Evolutionary conservation across 2,113 vertebrate species (phyloP), one percentile per base, ranked within the genome.

Genomic region (Hippotragus niger): DNA sequence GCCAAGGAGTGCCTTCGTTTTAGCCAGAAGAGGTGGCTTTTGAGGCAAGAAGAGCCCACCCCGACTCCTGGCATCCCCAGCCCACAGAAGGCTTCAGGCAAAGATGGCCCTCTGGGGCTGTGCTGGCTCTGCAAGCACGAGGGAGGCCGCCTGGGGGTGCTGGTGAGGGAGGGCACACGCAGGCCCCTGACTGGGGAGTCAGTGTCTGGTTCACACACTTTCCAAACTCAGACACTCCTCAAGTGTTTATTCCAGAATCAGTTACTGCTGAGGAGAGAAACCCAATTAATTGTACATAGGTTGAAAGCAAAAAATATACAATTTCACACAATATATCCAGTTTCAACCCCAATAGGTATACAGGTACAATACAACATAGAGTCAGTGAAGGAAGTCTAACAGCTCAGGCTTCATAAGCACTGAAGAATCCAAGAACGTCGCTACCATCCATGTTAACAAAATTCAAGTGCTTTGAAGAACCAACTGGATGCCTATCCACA

Each of bases 231-330:
- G 57, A 82, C 43, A 25, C n/a, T 7, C 29, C 45, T 45, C 53
- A 71, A 21, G 8, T 60, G 76, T 97, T 97, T 95, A 98, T 98
- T 97, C 81, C 86, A 21, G 12, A 4, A 55, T 62, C 76, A 52
- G 52, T 57, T 33, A 57, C 84, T 33, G 1, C 21, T 6, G 31
- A 78, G 52, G 47, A 45, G 2, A 43, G 71, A 58, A 21, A 71
- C 55, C 45, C 57, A 31, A 50, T 4, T 5, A 31, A 50, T 2
- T 4, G 33, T 8, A 31, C 31, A 43, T 2, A 88, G 82, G 58
- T 0, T 25, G 45, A 94, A 89, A 52, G 86, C 67, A 81, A 83
- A 92, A 64, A 55, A 64, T 12, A 81, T 5, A 45, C 67, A 74
- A 43, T 40, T 74, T 36, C 88, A 53, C 94, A 40, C 16, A 21